A percentile compares a stretch with the other conserved stretches of the same genome.
Conservation (phyloP, 2,888 invertebrate genomes). For the Metallyticus violacea region DNA sequence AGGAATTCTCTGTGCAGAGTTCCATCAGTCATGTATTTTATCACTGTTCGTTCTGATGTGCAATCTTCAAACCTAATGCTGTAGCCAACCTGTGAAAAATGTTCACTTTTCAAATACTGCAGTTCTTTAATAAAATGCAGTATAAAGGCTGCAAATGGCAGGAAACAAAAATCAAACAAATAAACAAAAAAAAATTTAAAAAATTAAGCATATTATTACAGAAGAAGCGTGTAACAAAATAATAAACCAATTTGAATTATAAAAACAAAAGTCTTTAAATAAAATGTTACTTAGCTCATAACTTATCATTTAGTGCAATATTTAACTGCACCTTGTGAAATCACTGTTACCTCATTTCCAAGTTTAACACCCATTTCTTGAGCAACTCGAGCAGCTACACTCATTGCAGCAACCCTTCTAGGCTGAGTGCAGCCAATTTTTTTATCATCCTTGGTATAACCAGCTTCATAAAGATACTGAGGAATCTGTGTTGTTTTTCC, state of each 20-base stretch:
- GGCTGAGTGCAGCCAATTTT: conserved; percentile 98
- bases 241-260: too few relatives aligned
- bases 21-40: conserved; percentile 99
- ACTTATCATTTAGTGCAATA: too few relatives aligned
- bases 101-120: background rate
- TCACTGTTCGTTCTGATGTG: conserved; percentile 91
- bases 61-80: conserved; percentile 98
- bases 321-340: too few relatives aligned
- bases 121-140: background rate
- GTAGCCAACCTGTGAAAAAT: conserved; percentile 56
- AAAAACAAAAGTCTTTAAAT: too few relatives aligned
- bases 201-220: background rate
- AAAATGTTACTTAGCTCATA: too few relatives aligned
- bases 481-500: conserved; percentile 99
- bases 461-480: conserved; percentile 94
- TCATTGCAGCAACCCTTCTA: conserved; percentile 97
- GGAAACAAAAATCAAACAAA: background rate
- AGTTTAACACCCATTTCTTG: conserved; percentile 97
- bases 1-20: conserved; percentile 96
- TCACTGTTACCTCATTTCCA: conserved; percentile 72
- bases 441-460: conserved; percentile 77
- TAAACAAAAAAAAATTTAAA: background rate
- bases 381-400: conserved; percentile 96
- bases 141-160: background rate
- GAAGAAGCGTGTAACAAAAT: background rate